phyloP scores from a whole-genome alignment of 2,888 invertebrate species.

The Invenusta paracnida region DNA sequence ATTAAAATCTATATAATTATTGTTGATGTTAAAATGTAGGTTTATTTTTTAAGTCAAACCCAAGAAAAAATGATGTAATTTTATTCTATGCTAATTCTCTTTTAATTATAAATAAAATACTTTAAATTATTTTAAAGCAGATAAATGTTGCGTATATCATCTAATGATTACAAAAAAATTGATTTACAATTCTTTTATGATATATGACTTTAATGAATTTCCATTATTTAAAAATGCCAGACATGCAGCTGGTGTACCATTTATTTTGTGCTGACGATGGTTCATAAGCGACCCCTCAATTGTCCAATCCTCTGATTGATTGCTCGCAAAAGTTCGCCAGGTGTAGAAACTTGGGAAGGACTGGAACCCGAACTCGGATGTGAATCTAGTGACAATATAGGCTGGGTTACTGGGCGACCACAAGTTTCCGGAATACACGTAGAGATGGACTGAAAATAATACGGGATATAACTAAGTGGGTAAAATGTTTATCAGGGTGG shows the following conservation, averaged over 20 bases:
- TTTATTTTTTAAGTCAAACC: no score
- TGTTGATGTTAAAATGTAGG: no score
- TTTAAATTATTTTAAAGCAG: no score
- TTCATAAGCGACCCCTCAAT: slow-evolving; percentile 66
- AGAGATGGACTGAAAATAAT: slow-evolving; percentile 68
- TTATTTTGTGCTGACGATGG: slow-evolving; percentile 80
- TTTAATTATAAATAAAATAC: no score
- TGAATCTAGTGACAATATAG: slow-evolving; percentile 77
- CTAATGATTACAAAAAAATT: no score
- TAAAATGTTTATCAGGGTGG: neutral
- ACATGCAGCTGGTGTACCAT: slow-evolving; percentile 68
- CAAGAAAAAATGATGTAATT: no score
- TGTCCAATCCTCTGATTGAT: slow-evolving; percentile 55
- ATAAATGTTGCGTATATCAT: no score
- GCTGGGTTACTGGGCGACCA: slow-evolving; percentile 76
- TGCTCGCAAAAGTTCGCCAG: slow-evolving; percentile 65
- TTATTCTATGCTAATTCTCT: no score
- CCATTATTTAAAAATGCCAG: no score
- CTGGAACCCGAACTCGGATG: slow-evolving; percentile 92
- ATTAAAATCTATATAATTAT: no score
- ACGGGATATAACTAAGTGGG: slow-evolving; percentile 41
- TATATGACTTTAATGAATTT: no score
- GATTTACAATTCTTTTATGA: no score
- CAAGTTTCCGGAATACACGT: slow-evolving; percentile 75
- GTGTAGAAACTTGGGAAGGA: slow-evolving; percentile 74